Conservation (phyloP, 2,113 vertebrate genomes). For the Gadus macrocephalus region DNA sequence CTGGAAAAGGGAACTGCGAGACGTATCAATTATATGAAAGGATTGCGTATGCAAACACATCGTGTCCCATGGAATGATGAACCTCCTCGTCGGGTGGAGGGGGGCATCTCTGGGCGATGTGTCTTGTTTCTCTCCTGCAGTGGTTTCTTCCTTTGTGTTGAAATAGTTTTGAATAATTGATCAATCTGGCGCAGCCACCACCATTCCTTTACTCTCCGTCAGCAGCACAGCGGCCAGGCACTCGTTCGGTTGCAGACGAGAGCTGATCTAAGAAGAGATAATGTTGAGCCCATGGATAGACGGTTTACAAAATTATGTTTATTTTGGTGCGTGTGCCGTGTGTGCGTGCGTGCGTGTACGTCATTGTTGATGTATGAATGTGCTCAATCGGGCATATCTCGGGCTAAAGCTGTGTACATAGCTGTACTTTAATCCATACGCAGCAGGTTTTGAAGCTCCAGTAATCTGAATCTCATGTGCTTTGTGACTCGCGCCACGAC, state of each 20-base stretch:
- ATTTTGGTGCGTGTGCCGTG: no score
- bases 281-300: no score
- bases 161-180: constrained; percentile 30
- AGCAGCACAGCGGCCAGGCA: not conserved
- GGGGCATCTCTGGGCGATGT: not conserved
- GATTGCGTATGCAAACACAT: no score
- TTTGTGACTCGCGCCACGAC: constrained; percentile 32
- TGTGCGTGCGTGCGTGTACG: not conserved
- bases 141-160: constrained; percentile 7
- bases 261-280: no score
- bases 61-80: no score
- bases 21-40: no score
- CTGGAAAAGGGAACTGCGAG: no score
- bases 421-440: constrained; percentile 32
- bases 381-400: not conserved
- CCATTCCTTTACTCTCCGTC: constrained; percentile 15
- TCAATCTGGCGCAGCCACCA: constrained; percentile 18
- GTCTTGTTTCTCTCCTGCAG: not conserved
- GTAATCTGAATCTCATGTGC: constrained; percentile 37
- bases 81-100: no score
- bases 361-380: not conserved
- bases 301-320: no score
- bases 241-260: no score
- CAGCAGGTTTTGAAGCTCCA: constrained; percentile 37
- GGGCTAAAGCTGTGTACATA: constrained; percentile 5